Evolutionary conservation across 2,888 invertebrate species (phyloP).

Genomic region (Pyralis farinalis): DNA sequence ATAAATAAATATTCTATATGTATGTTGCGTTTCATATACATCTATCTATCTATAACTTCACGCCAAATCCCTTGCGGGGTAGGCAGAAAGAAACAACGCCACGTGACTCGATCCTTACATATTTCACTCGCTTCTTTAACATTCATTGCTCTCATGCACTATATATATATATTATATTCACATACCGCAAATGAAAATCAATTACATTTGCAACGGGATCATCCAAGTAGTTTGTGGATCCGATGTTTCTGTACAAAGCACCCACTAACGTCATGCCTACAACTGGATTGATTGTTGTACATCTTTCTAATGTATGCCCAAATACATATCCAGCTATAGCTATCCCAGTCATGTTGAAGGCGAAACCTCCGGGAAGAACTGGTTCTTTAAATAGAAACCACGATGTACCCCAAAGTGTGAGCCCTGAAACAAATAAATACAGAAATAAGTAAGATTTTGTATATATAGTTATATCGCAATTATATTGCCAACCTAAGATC

Average conservation of each 20-base stretch:
- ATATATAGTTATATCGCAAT: no score
- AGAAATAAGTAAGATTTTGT: no score
- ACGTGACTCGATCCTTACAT: no score
- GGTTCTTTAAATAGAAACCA: conserved; percentile 58
- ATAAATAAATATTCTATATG: no score
- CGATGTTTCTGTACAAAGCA: conserved; percentile 57
- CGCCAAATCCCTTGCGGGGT: no score
- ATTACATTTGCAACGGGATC: conserved; percentile 50
- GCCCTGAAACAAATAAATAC: conserved; percentile 54
- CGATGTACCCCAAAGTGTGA: conserved; percentile 57
- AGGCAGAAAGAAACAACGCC: no score
- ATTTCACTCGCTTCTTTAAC: no score
- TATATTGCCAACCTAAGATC: no score
- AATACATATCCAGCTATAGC: conserved; percentile 55
- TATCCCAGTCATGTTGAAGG: conserved; percentile 57
- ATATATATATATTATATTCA: background rate
- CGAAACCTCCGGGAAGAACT: conserved; percentile 48
- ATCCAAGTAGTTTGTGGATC: conserved; percentile 50
- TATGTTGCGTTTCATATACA: no score
- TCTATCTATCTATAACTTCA: no score
- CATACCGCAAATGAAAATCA: conserved; percentile 70
- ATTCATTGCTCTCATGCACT: no score
- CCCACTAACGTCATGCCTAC: conserved; percentile 71
- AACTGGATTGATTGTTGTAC: conserved; percentile 59
- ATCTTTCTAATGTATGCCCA: conserved; percentile 65